These are phyloP conservation scores for Aratinga solstitialis DNA, from an alignment of 2,797 vertebrate species.

Conservation along the genomic window DNA sequence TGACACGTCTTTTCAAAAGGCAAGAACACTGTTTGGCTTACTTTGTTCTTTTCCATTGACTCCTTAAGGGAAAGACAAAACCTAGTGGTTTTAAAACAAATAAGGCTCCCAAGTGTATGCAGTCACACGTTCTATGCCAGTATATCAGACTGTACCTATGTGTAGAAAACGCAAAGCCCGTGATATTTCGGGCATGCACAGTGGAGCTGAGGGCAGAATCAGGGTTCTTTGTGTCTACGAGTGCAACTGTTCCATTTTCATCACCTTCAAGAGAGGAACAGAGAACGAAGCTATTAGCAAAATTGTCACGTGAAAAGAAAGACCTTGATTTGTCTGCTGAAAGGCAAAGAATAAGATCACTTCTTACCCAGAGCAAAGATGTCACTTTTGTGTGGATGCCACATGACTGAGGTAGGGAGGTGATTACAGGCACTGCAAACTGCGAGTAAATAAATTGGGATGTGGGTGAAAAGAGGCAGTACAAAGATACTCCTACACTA, in stretches of 20 bases:
- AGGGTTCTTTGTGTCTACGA: slow-evolving; percentile 84
- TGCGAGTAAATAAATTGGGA: slow-evolving; percentile 28
- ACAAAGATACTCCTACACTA: not conserved
- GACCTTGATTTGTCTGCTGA: not conserved
- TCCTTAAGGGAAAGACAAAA: not conserved
- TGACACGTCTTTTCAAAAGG: not conserved
- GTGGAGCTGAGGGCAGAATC: slow-evolving; percentile 70
- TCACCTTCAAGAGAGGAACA: slow-evolving; percentile 80
- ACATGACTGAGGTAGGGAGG: slow-evolving; percentile 84
- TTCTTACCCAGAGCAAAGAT: slow-evolving; percentile 88
- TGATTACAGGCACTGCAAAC: slow-evolving; percentile 79
- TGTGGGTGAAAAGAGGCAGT: not conserved
- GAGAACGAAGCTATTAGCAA: not conserved
- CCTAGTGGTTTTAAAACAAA: not conserved
- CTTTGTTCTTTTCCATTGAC: not conserved
- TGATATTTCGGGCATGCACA: slow-evolving; percentile 84
- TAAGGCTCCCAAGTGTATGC: not conserved
- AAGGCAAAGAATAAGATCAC: not conserved
- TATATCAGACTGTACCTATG: slow-evolving; percentile 80
- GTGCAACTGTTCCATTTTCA: slow-evolving; percentile 85
- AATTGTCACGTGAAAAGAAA: fast-evolving
- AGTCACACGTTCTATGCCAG: fast-evolving
- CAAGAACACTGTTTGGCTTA: fast-evolving
- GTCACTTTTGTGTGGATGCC: slow-evolving; percentile 90
- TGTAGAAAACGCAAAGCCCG: slow-evolving; percentile 85